phyloP scores from a whole-genome alignment of 2,113 vertebrate species.

The Saguinus imperator region DNA sequence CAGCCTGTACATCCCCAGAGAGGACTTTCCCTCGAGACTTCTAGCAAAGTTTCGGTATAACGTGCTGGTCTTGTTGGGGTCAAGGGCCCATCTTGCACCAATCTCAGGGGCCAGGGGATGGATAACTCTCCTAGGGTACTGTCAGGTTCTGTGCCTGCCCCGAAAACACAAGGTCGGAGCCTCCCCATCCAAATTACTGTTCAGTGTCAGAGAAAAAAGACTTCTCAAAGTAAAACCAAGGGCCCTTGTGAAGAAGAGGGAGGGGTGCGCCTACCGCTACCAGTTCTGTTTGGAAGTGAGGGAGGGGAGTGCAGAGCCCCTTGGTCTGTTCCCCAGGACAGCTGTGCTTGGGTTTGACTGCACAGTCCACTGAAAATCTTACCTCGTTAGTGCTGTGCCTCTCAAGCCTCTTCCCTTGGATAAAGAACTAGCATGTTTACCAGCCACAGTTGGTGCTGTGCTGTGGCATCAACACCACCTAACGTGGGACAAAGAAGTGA shows the following conservation, averaged over 20 bases:
- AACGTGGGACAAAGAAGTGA: not conserved
- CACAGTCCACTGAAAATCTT: not conserved
- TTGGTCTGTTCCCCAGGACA: not conserved
- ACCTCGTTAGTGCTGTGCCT: not conserved
- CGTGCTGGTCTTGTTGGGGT: not conserved
- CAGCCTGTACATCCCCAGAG: not conserved
- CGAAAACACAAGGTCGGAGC: not conserved
- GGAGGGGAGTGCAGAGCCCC: accelerated
- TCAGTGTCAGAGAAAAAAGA: not conserved
- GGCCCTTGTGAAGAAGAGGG: not conserved
- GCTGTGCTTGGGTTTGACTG: not conserved
- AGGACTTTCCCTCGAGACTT: not conserved
- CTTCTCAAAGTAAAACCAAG: not conserved
- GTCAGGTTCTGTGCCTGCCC: not conserved
- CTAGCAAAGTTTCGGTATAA: not conserved
- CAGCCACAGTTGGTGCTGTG: not conserved
- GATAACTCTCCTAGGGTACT: not conserved
- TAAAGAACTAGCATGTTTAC: not conserved
- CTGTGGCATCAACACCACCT: not conserved
- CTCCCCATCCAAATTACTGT: not conserved
- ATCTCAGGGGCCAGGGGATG: too few relatives aligned
- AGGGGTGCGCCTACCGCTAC: not conserved
- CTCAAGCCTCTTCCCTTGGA: not conserved
- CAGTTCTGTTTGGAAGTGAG: not conserved
- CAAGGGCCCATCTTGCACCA: too few relatives aligned